Evolutionary conservation across 1,140 invertebrate species (phyloP).

Genomic region (Acromyrmex echinatior): DNA sequence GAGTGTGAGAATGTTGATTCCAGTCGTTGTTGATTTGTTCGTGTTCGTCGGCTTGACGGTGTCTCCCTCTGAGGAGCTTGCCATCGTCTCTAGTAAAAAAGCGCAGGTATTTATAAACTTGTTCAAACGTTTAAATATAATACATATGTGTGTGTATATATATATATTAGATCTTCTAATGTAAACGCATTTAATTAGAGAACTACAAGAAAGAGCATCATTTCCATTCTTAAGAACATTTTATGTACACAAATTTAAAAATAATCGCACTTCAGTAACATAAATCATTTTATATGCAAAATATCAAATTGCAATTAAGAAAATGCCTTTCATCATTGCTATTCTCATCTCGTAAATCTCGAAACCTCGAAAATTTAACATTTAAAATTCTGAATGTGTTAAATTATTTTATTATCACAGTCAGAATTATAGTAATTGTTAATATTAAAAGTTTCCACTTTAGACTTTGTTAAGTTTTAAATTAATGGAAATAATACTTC

Average conservation of each 20-base stretch:
- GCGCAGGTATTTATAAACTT: constrained; percentile 49
- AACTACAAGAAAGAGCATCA: too few species aligned
- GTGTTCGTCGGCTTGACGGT: constrained; percentile 82
- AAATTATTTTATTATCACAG: neutral
- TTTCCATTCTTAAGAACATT: neutral
- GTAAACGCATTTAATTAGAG: neutral
- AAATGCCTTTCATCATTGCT: neutral
- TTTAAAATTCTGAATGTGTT: neutral
- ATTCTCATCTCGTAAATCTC: neutral
- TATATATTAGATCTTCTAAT: neutral
- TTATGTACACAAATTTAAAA: neutral
- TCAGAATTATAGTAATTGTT: neutral
- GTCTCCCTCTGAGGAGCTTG: constrained; percentile 80
- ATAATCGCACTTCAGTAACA: too few species aligned
- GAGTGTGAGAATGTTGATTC: constrained; percentile 35
- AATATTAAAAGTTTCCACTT: neutral
- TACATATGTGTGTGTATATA: neutral
- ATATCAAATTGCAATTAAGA: neutral
- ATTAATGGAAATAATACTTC: neutral
- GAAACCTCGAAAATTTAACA: neutral
- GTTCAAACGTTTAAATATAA: neutral
- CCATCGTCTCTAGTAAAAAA: constrained; percentile 73
- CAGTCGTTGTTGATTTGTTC: constrained; percentile 72
- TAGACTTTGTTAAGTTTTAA: neutral
- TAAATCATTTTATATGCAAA: neutral